Base-by-base conservation (phyloP, 2,797 vertebrate species). In the Prunella strophiata region DNA sequence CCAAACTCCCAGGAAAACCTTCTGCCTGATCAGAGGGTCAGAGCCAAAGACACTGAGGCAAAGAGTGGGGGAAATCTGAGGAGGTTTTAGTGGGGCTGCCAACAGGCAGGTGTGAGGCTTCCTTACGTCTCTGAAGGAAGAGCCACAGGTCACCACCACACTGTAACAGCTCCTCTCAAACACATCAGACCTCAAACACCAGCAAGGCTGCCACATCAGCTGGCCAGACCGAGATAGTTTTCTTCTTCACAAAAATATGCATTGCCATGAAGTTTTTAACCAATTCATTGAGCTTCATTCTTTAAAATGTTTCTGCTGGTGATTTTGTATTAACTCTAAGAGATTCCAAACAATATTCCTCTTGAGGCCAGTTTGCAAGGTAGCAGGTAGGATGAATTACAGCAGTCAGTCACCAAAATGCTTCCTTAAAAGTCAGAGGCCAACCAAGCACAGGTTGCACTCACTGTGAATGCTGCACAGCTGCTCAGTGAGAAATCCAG, bases 131-230 rank as follows among this genome's bases (percentile, higher is more conserved):
- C 48, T 59, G 48, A 57, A 58, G 4, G 5, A 55, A 59, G 43
- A 82, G 9, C n/a, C 67, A 54, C 26, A 55, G 50, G 23, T 75
- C 95, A 84, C n/a, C 51, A 45, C 13, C 20, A 14, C 25, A 1
- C 0, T 9, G 34, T 40, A 70, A 57, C 0, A 0, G 52, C 30
- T 45, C 13, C 29, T 65, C 16, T n/a, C 18, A 22, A 66, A 42
- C 45, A 27, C 20, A 52, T 17, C n/a, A 34, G 16, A 42, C 36
- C 16, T n/a, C 18, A 22, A 66, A 42, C 45, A 27, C 20, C 50
- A 58, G 52, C 42, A 47, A 29, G 57, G 30, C 25, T 63, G 55
- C 32, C 62, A 14, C 18, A 27, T 54, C 25, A 50, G 23, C 63
- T 67, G 30, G 61, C 32, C 51, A 51, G 9, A 27, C 29, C 2